phyloP scores from a whole-genome alignment of 2,113 vertebrate species.

The Merops nubicus region DNA sequence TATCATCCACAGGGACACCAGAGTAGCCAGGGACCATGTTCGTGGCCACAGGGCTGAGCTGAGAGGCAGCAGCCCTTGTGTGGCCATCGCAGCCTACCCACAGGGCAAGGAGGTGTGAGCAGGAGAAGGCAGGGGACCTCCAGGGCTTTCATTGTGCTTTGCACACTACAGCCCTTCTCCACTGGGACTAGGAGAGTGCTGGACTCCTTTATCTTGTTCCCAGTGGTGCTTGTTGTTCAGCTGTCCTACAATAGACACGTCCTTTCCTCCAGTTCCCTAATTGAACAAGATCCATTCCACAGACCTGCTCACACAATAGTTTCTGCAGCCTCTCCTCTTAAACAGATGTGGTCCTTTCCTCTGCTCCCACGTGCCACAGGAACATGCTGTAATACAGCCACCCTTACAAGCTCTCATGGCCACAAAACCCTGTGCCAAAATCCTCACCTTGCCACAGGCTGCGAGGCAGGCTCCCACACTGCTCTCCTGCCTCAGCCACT shows the following conservation, averaged over 20 bases:
- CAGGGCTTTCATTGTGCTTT: background rate
- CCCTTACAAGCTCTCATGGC: background rate
- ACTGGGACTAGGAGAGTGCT: background rate
- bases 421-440: rapidly evolving
- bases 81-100: background rate
- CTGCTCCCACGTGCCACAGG: rapidly evolving
- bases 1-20: rapidly evolving
- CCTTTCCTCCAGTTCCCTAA: background rate
- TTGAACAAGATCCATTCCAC: background rate
- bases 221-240: background rate
- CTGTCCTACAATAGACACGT: background rate
- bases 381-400: background rate
- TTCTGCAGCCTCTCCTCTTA: background rate
- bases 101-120: rapidly evolving
- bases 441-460: background rate
- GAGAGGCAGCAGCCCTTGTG: background rate
- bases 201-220: background rate
- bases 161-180: background rate
- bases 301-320: background rate
- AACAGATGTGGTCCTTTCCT: background rate
- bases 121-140: background rate
- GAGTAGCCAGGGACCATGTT: rapidly evolving
- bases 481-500: background rate
- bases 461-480: background rate
- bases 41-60: rapidly evolving